Evolutionary conservation across 2,888 invertebrate species (phyloP).

Genomic region (Heliconius erato): DNA sequence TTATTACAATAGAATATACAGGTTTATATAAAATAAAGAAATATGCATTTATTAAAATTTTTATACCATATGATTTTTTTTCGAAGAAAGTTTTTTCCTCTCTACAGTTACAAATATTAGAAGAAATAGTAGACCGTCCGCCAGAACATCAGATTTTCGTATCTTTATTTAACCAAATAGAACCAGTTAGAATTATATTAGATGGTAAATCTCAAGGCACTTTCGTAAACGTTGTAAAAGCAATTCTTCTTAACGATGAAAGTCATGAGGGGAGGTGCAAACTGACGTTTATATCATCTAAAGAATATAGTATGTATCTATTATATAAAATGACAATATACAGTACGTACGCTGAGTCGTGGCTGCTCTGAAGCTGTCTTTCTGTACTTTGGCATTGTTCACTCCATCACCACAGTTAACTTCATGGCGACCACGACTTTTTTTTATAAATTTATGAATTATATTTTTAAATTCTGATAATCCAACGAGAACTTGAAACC

Average conservation of each 20-base stretch:
- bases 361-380: no score
- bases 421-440: no score
- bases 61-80: background rate
- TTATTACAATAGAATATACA: background rate
- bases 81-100: background rate
- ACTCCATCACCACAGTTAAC: no score
- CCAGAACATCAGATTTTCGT: constrained; percentile 87
- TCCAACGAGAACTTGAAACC: no score
- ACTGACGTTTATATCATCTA: constrained; percentile 84
- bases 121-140: constrained; percentile 88
- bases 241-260: constrained; percentile 70
- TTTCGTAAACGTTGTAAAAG: constrained; percentile 80
- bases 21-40: no score
- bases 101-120: constrained; percentile 86
- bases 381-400: no score
- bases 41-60: no score
- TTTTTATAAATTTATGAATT: no score
- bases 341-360: no score
- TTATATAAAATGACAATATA: background rate
- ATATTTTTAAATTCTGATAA: no score
- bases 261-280: constrained; percentile 73
- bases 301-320: constrained; percentile 85
- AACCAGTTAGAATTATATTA: constrained; percentile 84
- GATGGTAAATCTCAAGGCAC: constrained; percentile 83
- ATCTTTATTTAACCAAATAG: constrained; percentile 86